These are phyloP conservation scores for Carollia perspicillata DNA, from an alignment of 2,113 vertebrate species.

Conservation along the genomic window DNA sequence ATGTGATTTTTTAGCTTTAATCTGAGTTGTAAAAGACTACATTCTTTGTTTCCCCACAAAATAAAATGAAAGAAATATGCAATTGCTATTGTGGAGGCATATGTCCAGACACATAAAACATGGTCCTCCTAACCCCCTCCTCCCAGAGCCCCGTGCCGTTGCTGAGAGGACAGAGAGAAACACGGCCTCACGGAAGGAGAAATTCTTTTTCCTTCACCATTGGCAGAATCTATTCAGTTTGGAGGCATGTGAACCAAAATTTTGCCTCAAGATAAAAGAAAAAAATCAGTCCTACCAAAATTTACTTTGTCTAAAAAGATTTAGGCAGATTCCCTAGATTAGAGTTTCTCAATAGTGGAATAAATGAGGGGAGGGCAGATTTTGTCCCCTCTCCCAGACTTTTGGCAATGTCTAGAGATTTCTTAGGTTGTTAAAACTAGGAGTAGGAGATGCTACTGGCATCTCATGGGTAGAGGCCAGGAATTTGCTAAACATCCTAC, in stretches of 20 bases:
- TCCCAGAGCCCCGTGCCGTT: not conserved
- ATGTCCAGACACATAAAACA: conserved; percentile 22
- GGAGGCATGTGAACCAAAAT: not conserved
- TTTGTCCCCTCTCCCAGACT: not conserved
- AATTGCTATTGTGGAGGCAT: not conserved
- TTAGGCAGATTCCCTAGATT: not conserved
- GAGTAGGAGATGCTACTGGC: not conserved
- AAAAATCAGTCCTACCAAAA: not conserved
- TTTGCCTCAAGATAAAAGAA: not conserved
- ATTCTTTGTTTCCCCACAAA: conserved; percentile 31
- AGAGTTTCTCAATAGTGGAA: not conserved
- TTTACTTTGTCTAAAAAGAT: not conserved
- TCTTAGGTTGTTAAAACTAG: not conserved
- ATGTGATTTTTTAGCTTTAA: not conserved
- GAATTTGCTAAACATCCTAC: not conserved
- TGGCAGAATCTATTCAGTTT: not conserved
- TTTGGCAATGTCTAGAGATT: not conserved
- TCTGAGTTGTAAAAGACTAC: conserved; percentile 26
- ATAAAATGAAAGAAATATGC: conserved; percentile 24
- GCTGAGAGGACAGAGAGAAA: not conserved
- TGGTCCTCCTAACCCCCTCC: not conserved
- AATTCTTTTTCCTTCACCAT: not conserved
- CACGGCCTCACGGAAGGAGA: not conserved
- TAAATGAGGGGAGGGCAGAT: not conserved
- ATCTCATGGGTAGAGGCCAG: not conserved